Evolutionary conservation across 2,797 vertebrate species (phyloP).

Genomic region (Phalanger gymnotis): DNA sequence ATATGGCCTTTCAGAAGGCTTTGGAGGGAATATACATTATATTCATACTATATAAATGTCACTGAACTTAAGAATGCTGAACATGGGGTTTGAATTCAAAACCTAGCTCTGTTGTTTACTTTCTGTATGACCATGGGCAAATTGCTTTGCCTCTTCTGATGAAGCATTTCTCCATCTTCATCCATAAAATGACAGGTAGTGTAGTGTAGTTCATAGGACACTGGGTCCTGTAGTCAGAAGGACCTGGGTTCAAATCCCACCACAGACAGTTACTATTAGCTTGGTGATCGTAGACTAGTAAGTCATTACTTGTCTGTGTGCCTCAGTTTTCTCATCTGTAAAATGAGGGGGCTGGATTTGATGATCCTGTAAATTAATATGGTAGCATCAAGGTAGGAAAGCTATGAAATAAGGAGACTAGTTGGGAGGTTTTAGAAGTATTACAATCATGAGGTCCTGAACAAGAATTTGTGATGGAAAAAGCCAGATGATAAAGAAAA

Average conservation of each 20-base stretch:
- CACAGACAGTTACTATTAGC: neutral
- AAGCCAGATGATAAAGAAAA: neutral
- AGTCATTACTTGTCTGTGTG: neutral
- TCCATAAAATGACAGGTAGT: neutral
- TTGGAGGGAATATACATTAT: no score
- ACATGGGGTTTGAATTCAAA: no score
- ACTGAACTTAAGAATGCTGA: no score
- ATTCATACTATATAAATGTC: no score
- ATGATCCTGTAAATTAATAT: conserved; percentile 12
- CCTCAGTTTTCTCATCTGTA: neutral
- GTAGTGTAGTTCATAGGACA: neutral
- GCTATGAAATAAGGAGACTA: neutral
- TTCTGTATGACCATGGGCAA: no score
- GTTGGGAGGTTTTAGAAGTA: neutral
- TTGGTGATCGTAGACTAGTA: neutral
- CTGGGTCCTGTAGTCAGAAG: neutral
- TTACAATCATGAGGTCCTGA: neutral
- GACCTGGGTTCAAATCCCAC: neutral
- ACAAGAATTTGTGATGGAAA: neutral
- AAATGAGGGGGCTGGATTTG: neutral
- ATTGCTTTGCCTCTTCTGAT: neutral
- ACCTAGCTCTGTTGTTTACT: no score
- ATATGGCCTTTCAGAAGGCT: no score
- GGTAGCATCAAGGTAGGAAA: neutral
- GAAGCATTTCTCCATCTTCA: neutral